Evolutionary conservation across 2,888 invertebrate genomes (phyloP).

Genomic region (Lochmaea crataegi): DNA sequence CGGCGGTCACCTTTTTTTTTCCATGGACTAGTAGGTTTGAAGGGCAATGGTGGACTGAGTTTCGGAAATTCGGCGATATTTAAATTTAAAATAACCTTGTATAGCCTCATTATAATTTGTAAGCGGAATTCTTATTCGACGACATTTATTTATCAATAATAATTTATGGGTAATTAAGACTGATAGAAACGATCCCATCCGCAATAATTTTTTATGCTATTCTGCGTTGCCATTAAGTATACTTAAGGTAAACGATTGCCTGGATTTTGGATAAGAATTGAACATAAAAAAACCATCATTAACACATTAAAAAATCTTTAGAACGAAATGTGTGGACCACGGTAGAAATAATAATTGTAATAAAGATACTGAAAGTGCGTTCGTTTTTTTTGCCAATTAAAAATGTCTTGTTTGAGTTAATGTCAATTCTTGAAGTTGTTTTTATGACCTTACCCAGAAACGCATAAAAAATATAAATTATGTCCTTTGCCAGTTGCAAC

Average conservation of each 20-base stretch:
- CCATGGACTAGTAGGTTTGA: too few relatives aligned
- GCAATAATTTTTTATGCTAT: constrained; percentile 32
- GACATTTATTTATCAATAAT: neutral
- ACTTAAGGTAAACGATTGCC: constrained; percentile 37
- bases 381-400: constrained; percentile 43
- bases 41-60: too few relatives aligned
- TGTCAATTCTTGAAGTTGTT: constrained; percentile 43
- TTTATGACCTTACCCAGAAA: constrained; percentile 40
- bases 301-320: constrained; percentile 28
- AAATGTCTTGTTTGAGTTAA: constrained; percentile 44
- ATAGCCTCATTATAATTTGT: neutral
- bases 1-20: too few relatives aligned
- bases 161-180: constrained; percentile 6
- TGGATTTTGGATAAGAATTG: constrained; percentile 36
- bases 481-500: constrained; percentile 2
- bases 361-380: constrained; percentile 43
- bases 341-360: constrained; percentile 22
- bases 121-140: neutral
- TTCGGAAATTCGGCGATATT: too few relatives aligned
- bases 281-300: constrained; percentile 39
- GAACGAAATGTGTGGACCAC: constrained; percentile 10
- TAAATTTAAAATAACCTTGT: neutral
- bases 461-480: constrained; percentile 35
- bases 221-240: constrained; percentile 37
- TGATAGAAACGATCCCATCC: neutral